Base-by-base conservation (phyloP, 2,797 vertebrate species). In the Poliocrania exsul region DNA sequence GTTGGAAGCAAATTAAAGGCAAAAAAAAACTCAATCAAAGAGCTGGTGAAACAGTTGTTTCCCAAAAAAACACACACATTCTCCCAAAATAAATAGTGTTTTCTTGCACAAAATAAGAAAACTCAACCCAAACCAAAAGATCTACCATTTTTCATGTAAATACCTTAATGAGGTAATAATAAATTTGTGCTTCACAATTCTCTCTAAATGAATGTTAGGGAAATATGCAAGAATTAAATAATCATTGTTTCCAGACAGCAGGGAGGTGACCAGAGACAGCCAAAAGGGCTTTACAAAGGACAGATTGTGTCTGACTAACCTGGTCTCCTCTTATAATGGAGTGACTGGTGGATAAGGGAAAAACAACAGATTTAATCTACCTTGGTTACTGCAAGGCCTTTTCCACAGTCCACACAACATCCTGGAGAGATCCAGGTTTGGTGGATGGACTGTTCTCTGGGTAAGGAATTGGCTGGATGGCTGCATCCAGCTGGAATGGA, bases 1-100 rank as follows among this genome's bases (percentile, higher is more conserved):
- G 35, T 77, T 87, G 64, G 67, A 82, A 92, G 44, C 53, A 92
- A 94, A 93, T 93, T 90, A 92, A 91, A 80, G 58, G 7, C 16
- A 26, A 88, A 88, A 88, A 82, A 84, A 81, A 72, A 47, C 9
- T 65, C 65, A 75, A 67, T 84, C 70, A 40, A 31, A 54, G 37
- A 80, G 35, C 19, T 57, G 19, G 40, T 38, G 47, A 85, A 93
- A 91, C 5, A 37, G 40, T 93, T 80, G 44, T 65, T 86, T 90
- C 79, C 33, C 8, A 60, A 81, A 86, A 85, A 86, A n/a, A n/a
- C n/a, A 31, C 28, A 56, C 11, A 26, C 2, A 40, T 33, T 73
- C 9, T 65, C 7, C 13, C 8, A 16, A 78, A 88, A 86, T 50
- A 90, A 79, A 56, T 35, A 51, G 2, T 6, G 26, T 66, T 87